These are phyloP conservation scores for Sebastes alutus DNA, from an alignment of 2,797 vertebrate genomes.

Conservation along the genomic window DNA sequence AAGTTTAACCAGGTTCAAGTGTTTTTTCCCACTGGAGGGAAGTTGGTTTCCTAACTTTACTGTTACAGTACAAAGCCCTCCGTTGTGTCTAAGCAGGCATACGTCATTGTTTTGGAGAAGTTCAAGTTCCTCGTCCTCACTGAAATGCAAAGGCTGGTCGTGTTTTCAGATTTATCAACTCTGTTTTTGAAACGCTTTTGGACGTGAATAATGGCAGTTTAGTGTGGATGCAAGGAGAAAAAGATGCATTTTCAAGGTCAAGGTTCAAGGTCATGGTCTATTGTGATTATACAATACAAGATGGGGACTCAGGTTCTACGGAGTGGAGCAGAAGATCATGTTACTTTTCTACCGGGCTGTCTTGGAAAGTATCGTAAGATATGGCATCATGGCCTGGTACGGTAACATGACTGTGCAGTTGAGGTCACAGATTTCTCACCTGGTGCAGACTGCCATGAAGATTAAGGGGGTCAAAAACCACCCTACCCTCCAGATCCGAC, in stretches of 20 bases:
- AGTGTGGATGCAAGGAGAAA: background rate
- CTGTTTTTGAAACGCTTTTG: background rate
- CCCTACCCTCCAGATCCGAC: too few relatives aligned
- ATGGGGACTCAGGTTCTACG: too few relatives aligned
- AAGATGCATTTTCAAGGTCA: background rate
- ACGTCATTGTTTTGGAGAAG: constrained; percentile 5
- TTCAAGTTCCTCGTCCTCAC: background rate
- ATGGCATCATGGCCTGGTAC: too few relatives aligned
- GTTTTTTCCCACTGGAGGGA: background rate
- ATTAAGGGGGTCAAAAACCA: too few relatives aligned
- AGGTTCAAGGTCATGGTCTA: background rate
- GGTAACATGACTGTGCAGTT: too few relatives aligned
- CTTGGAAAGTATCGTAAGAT: too few relatives aligned
- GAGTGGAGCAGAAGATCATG: too few relatives aligned
- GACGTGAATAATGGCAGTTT: background rate
- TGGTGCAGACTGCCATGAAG: too few relatives aligned
- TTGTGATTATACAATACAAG: background rate
- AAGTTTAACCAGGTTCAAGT: background rate
- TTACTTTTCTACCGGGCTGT: too few relatives aligned
- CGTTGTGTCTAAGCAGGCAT: background rate
- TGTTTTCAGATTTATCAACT: background rate
- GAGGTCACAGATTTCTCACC: too few relatives aligned
- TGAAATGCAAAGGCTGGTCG: background rate
- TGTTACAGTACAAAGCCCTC: background rate
- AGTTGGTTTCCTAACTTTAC: background rate